phyloP scores from a whole-genome alignment of 2,888 invertebrate species.

The Tenthredo scrophulariae region DNA sequence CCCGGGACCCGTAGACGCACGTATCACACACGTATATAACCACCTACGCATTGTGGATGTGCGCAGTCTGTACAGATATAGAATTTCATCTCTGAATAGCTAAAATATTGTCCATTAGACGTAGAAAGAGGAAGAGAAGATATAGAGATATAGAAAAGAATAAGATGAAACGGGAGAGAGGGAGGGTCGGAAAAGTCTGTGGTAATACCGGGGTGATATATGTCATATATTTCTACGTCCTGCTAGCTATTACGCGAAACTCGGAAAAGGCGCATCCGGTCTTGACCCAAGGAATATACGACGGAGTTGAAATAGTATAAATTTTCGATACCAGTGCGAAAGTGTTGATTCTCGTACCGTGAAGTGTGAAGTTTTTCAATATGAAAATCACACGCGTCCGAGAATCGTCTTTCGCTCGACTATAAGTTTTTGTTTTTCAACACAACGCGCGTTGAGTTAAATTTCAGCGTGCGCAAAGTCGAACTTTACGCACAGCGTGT shows the following conservation, averaged over 20 bases:
- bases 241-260: background rate
- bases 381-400: too few species aligned
- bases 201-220: slow-evolving; percentile 33
- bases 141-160: background rate
- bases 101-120: slow-evolving; percentile 45
- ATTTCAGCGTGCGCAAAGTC: too few species aligned
- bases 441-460: too few species aligned
- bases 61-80: background rate
- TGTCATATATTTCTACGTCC: slow-evolving; percentile 28
- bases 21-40: background rate
- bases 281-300: background rate
- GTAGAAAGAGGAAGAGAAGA: background rate
- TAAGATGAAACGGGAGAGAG: background rate
- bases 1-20: background rate
- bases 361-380: too few species aligned
- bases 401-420: too few species aligned
- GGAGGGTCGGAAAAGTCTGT: background rate
- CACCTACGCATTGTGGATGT: background rate
- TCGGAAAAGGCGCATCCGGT: background rate
- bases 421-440: too few species aligned
- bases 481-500: too few species aligned
- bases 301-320: background rate
- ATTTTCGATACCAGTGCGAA: too few species aligned
- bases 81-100: slow-evolving; percentile 41
- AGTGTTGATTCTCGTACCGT: too few species aligned